Conservation (phyloP, 2,797 vertebrate species). For the Galaxias olidus region DNA sequence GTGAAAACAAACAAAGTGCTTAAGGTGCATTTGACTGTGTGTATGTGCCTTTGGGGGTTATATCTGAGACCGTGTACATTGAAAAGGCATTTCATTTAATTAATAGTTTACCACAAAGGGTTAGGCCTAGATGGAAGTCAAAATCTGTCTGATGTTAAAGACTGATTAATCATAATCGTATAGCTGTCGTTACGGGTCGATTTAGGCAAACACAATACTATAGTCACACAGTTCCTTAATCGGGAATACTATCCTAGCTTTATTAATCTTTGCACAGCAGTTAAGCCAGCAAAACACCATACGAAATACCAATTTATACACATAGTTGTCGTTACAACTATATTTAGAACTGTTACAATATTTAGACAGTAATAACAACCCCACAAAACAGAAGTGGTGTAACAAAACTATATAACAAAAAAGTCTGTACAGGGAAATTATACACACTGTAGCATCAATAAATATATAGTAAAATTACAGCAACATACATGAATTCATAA, state of each 20-base stretch:
- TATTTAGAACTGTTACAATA: background rate
- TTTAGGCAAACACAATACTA: background rate
- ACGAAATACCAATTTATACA: background rate
- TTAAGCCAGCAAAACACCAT: conserved; percentile 4
- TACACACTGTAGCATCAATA: too few species aligned
- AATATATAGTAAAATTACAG: background rate
- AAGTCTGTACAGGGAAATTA: background rate
- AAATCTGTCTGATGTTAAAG: conserved; percentile 33
- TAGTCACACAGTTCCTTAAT: background rate
- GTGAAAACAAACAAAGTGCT: conserved; percentile 14
- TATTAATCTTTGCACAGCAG: background rate
- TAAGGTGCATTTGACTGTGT: conserved; percentile 16
- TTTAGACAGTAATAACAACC: background rate
- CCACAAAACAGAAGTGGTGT: background rate
- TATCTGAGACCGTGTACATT: conserved; percentile 13
- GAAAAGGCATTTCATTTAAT: conserved; percentile 27
- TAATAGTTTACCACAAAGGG: conserved; percentile 35
- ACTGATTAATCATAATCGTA: conserved; percentile 25
- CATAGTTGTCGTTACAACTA: conserved; percentile 1
- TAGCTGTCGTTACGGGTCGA: too few species aligned
- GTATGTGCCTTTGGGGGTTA: background rate
- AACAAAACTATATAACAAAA: background rate
- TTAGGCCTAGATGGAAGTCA: conserved; percentile 30
- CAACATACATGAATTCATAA: background rate
- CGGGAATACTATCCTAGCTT: conserved; percentile 3